Base-by-base conservation (phyloP, 2,888 invertebrate species). In the Cataglyphis albicans region DNA sequence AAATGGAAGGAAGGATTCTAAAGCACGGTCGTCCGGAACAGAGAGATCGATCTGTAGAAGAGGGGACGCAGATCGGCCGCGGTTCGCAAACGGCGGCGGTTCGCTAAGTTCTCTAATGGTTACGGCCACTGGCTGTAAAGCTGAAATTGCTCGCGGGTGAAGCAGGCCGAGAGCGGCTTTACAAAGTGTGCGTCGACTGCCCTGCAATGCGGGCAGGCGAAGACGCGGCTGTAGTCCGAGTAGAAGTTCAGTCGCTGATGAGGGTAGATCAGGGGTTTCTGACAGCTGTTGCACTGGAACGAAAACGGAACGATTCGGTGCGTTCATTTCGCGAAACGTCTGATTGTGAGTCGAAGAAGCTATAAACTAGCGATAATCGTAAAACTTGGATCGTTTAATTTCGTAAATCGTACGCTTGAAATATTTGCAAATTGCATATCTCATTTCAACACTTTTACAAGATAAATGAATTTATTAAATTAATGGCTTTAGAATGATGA, bases 131-230 rank as follows among this genome's bases (percentile, higher is more conserved):
- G 96, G 95, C 97, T 97, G 95, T 95, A 96, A 90, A 97, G 95
- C 95, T 96, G 96, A 93, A 95, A 96, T 78, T 95, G 95, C 95
- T 97, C 97, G 95, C 97, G 97, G 92, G 97, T 96, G 96, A 97
- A 98, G 96, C 98, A 98, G 95, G 97, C 97, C 88, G 96, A 96
- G 93, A 99, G 96, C 76, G 98, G 98, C 96, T 98, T 98, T 91
- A 99, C 98, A 96, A 99, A 99, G 96, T 99, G 99, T 81, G 98
- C 97, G 95, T 99, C 99, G 92, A 97, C 96, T 76, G 97, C 96
- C 92, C 97, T 97, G 96, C 99, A 99, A 95, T 98, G 98, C 55
- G 98, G 98, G 95, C 99, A 99, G 90, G 97, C 97, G 93, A 98
- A 97, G 92, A 97, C 97, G 94, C 98, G 98, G 94, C 98, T 98